Percentiles rank a stretch among this genome's conserved stretches.
These are phyloP conservation scores for Drosophila neoperkinsi DNA, from an alignment of 2,888 invertebrate genomes.

Conservation along the genomic window DNA sequence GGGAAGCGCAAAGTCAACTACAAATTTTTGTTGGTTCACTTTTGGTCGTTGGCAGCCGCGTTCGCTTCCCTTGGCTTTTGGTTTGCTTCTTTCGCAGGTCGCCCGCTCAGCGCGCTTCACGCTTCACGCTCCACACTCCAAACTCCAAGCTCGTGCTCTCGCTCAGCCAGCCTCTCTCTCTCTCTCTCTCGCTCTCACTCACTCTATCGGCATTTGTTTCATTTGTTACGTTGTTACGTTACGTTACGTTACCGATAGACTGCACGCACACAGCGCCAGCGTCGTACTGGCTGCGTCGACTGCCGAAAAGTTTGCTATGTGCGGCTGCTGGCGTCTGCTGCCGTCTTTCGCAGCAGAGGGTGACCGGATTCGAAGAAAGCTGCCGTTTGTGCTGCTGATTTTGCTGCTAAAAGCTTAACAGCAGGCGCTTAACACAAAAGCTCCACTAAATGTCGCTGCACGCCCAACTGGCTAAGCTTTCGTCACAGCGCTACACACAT, in stretches of 20 bases:
- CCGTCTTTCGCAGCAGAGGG: constrained; percentile 21
- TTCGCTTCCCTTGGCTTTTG: constrained; percentile 14
- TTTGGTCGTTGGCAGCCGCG: constrained; percentile 18
- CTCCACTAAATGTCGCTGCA: constrained; percentile 19
- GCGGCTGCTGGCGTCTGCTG: constrained; percentile 30
- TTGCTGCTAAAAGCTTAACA: constrained; percentile 34
- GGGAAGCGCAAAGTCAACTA: constrained; percentile 54
- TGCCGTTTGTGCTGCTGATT: constrained; percentile 16
- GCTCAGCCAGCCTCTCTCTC: constrained; percentile 9
- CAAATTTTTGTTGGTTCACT: constrained; percentile 30
- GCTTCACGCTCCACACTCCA: constrained; percentile 22
- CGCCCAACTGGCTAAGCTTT: constrained; percentile 53
- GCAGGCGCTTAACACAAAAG: constrained; percentile 29
- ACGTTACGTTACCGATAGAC: constrained; percentile 56
- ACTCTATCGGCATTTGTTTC: constrained; percentile 15
- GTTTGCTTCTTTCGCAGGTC: constrained; percentile 27
- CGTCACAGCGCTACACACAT: constrained; percentile 28
- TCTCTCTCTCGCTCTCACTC: constrained; percentile 5
- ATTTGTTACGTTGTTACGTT: constrained; percentile 43
- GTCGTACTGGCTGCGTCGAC: constrained; percentile 62
- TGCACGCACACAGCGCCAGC: constrained; percentile 81
- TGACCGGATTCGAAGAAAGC: constrained; percentile 34
- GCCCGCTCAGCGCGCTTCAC: constrained; percentile 32
- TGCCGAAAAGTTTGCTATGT: constrained; percentile 65
- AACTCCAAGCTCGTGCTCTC: constrained; percentile 29